Evolutionary conservation across 1,140 invertebrate genomes (phyloP).

Genomic region (Hirudo medicinalis): DNA sequence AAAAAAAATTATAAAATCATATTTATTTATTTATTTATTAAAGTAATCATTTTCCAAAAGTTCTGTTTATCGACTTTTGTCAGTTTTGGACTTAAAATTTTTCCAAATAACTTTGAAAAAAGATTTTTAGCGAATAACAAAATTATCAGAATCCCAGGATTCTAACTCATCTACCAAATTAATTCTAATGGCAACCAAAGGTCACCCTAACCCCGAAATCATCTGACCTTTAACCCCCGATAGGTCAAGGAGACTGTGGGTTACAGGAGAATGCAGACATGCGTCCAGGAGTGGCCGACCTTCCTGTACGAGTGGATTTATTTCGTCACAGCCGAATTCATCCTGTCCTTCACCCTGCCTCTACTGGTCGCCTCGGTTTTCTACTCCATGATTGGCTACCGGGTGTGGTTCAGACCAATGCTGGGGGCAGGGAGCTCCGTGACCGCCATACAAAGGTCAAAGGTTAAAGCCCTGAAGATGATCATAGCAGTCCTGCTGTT

Average conservation of each 20-base stretch:
- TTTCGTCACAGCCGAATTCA: slow-evolving; percentile 73
- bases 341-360: slow-evolving; percentile 78
- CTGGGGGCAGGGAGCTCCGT: background rate
- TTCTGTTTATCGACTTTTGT: too few relatives aligned
- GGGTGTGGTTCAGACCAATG: background rate
- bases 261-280: slow-evolving; percentile 25
- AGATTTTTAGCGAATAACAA: too few relatives aligned
- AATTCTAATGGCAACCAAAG: too few relatives aligned
- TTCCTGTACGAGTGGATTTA: slow-evolving; percentile 60
- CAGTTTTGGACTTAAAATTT: too few relatives aligned
- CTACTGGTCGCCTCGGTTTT: slow-evolving; percentile 80
- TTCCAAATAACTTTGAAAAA: too few relatives aligned
- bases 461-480: slow-evolving; percentile 77
- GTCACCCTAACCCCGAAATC: too few relatives aligned
- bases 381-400: slow-evolving; percentile 71
- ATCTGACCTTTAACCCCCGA: background rate
- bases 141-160: slow-evolving; percentile 13
- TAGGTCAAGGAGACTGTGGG: slow-evolving; percentile 15
- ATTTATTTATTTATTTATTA: too few relatives aligned
- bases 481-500: slow-evolving; percentile 81
- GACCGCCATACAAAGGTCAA: slow-evolving; percentile 28
- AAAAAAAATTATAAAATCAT: too few relatives aligned
- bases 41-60: too few relatives aligned
- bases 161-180: too few relatives aligned
- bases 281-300: slow-evolving; percentile 28